A percentile compares a stretch with the other conserved stretches of the same genome.
Conservation (phyloP, 2,113 vertebrate species). For the Phrynocephalus versicolor region DNA sequence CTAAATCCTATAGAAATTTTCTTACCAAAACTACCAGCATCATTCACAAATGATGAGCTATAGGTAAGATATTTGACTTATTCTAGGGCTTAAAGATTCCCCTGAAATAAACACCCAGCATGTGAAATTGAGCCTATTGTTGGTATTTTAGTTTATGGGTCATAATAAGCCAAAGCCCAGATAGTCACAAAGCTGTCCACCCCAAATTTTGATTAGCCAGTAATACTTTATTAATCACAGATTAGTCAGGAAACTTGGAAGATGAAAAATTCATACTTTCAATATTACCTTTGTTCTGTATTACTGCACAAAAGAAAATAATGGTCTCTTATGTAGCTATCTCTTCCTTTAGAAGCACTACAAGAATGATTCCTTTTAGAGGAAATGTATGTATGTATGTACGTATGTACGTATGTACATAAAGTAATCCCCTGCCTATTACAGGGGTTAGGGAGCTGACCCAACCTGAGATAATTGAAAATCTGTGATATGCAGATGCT, state of each 20-base stretch:
- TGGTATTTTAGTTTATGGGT: not conserved
- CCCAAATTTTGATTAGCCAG: not conserved
- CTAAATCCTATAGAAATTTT: not conserved
- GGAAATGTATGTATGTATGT: too few relatives aligned
- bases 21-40: not conserved
- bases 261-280: not conserved
- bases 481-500: too few relatives aligned
- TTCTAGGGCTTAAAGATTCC: not conserved
- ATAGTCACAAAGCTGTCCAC: not conserved
- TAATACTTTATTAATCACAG: not conserved
- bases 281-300: not conserved
- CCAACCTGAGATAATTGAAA: too few relatives aligned
- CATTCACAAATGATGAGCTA: not conserved
- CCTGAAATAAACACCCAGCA: not conserved
- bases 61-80: not conserved
- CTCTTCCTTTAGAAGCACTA: not conserved
- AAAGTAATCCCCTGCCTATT: too few relatives aligned
- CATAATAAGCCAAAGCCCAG: not conserved
- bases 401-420: too few relatives aligned
- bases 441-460: too few relatives aligned
- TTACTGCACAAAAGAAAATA: not conserved
- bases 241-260: not conserved
- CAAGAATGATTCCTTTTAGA: not conserved
- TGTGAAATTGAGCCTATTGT: not conserved
- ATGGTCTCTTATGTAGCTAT: not conserved